Evolutionary conservation across 2,888 invertebrate genomes (phyloP).

Genomic region (Andrena chrysosceles): DNA sequence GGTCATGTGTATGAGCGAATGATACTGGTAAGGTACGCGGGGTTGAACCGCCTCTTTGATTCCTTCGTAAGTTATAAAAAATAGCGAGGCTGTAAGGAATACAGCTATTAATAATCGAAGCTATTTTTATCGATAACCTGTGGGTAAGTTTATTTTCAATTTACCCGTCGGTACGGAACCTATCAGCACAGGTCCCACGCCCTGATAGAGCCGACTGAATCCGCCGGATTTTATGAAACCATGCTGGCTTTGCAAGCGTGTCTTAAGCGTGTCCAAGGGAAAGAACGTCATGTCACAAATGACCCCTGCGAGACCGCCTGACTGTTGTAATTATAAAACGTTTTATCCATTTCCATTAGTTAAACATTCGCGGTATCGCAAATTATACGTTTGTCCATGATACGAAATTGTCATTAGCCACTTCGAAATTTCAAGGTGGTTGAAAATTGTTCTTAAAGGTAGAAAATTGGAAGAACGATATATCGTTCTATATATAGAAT

Average conservation of each 20-base stretch:
- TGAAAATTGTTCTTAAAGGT: neutral
- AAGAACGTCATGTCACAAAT: slow-evolving; percentile 95
- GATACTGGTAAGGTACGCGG: slow-evolving; percentile 86
- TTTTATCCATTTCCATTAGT: neutral
- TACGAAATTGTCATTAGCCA: neutral
- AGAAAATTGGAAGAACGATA: neutral
- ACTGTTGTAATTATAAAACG: slow-evolving; percentile 67
- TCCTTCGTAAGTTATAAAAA: slow-evolving; percentile 95
- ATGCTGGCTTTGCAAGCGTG: slow-evolving; percentile 95
- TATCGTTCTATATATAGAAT: no score
- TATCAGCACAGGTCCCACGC: slow-evolving; percentile 91
- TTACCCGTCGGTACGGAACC: slow-evolving; percentile 94
- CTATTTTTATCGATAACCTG: neutral
- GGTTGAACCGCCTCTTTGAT: slow-evolving; percentile 89
- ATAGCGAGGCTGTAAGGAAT: slow-evolving; percentile 89
- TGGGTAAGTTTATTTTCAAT: slow-evolving; percentile 1
- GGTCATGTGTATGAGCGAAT: slow-evolving; percentile 92
- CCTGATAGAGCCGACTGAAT: slow-evolving; percentile 92
- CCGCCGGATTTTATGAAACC: slow-evolving; percentile 97
- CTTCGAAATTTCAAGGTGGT: neutral
- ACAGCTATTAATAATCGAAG: slow-evolving; percentile 18
- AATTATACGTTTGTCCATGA: neutral
- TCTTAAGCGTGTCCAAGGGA: slow-evolving; percentile 98
- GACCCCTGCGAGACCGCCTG: slow-evolving; percentile 89
- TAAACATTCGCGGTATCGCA: neutral